These are phyloP conservation scores for Girardia tigrina DNA, from an alignment of 2,888 invertebrate genomes.

Conservation along the genomic window DNA sequence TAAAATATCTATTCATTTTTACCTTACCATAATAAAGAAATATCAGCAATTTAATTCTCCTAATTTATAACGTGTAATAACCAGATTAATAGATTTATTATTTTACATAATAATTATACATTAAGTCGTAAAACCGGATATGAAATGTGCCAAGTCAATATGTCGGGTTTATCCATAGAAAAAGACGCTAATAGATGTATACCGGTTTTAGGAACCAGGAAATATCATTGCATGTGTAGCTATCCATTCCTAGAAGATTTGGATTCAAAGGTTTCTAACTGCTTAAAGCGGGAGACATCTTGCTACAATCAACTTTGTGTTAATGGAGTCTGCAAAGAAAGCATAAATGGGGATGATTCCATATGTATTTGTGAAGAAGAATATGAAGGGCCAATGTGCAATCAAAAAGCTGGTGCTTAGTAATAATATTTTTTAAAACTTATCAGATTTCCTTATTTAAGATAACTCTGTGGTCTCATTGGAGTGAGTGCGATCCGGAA, in stretches of 20 bases:
- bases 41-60: too few relatives aligned
- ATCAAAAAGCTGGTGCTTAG: not conserved
- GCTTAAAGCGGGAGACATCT: not conserved
- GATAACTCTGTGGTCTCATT: not conserved
- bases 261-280: not conserved
- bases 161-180: not conserved
- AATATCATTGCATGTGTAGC: not conserved
- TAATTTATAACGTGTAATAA: too few relatives aligned
- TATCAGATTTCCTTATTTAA: not conserved
- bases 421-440: not conserved
- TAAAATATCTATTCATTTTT: too few relatives aligned
- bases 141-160: not conserved
- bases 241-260: not conserved
- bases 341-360: not conserved
- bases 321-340: not conserved
- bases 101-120: too few relatives aligned
- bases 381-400: not conserved
- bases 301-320: not conserved
- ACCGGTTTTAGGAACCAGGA: not conserved
- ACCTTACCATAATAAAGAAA: too few relatives aligned
- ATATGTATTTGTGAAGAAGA: not conserved
- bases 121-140: not conserved
- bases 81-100: too few relatives aligned
- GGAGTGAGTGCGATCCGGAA: not conserved
- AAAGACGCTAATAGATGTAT: not conserved